Evolutionary conservation across 2,113 vertebrate species (phyloP), one percentile per base, ranked within the genome.

Genomic region (Amblyornis subalaris): DNA sequence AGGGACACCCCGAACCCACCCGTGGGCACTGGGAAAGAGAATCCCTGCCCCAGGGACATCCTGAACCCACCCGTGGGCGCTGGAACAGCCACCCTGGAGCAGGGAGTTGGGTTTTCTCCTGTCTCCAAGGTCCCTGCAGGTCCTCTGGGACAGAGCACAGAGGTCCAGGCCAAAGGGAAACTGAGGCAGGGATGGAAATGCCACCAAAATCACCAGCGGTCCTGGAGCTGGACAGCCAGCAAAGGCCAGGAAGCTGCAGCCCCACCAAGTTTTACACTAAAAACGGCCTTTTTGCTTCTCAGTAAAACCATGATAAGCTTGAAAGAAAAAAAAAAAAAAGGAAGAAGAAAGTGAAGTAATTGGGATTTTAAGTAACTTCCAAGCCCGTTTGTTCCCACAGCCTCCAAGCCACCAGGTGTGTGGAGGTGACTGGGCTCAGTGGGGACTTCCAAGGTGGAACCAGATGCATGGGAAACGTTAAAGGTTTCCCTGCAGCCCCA

Each of bases 331-430:
- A 66, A 31, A 66, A 9, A 36, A 23, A 14, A 28, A 40, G 38
- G n/a, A 44, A 48, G 64, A 16, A 40, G 17, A 25, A 14, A 53
- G 38, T 76, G 2, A 50, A 57, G 38, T 15, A 40, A 62, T 33
- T 72, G 85, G 90, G 81, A 91, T 93, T 95, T 84, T 77, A 40
- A 85, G 70, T 54, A 61, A 54, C 38, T 94, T 72, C 85, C 87
- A 64, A 84, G 25, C 44, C 28, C 40, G 47, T 47, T 24, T 38
- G 35, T 21, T 53, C 24, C 23, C 51, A 7, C 25, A 70, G n/a
- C 51, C 67, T 71, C 69, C 18, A 40, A 29, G 9, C 14, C 47
- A 25, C 3, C 88, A 91, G 95, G 87, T 70, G 9, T 31, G 44
- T 22, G 57, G 77, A 55, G 65, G 65, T n/a, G 73, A 72, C 65